These are phyloP conservation scores for Leptinotarsa juncta DNA, from an alignment of 2,888 invertebrate species.

Conservation along the genomic window DNA sequence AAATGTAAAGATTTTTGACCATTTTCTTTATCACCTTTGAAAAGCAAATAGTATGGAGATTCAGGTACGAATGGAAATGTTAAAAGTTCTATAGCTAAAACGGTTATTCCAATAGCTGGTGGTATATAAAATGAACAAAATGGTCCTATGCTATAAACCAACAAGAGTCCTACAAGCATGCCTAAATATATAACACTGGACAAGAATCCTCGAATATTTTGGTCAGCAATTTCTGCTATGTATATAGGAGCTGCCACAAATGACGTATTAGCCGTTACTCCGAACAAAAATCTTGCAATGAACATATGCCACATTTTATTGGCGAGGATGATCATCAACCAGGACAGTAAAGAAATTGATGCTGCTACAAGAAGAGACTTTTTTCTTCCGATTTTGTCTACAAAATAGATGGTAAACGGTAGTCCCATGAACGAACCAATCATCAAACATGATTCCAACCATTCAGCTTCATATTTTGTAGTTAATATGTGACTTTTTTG, in stretches of 20 bases:
- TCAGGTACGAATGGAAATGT: slow-evolving; percentile 28
- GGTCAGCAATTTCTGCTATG: slow-evolving; percentile 64
- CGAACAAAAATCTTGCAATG: slow-evolving; percentile 56
- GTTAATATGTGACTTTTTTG: slow-evolving; percentile 58
- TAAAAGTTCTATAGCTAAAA: slow-evolving; percentile 56
- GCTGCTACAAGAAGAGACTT: slow-evolving; percentile 60
- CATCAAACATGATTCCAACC: slow-evolving; percentile 55
- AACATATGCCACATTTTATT: slow-evolving; percentile 53
- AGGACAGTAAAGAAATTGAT: slow-evolving; percentile 56
- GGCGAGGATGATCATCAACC: slow-evolving; percentile 59
- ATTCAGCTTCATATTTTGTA: slow-evolving; percentile 52
- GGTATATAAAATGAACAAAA: slow-evolving; percentile 60
- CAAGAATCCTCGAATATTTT: slow-evolving; percentile 61
- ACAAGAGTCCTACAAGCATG: slow-evolving; percentile 61
- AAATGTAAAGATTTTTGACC: slow-evolving; percentile 54
- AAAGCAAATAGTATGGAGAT: slow-evolving; percentile 22
- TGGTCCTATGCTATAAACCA: slow-evolving; percentile 58
- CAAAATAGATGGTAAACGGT: slow-evolving; percentile 58
- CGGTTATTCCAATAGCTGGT: slow-evolving; percentile 57
- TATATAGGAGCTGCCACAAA: slow-evolving; percentile 64
- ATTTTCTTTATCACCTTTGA: slow-evolving; percentile 44
- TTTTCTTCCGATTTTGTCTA: slow-evolving; percentile 58
- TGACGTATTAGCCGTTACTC: slow-evolving; percentile 59
- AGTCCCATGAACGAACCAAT: slow-evolving; percentile 55
- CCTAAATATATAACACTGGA: slow-evolving; percentile 61